phyloP scores from a whole-genome alignment of 2,888 invertebrate genomes.

The Drosophila gaucha region DNA sequence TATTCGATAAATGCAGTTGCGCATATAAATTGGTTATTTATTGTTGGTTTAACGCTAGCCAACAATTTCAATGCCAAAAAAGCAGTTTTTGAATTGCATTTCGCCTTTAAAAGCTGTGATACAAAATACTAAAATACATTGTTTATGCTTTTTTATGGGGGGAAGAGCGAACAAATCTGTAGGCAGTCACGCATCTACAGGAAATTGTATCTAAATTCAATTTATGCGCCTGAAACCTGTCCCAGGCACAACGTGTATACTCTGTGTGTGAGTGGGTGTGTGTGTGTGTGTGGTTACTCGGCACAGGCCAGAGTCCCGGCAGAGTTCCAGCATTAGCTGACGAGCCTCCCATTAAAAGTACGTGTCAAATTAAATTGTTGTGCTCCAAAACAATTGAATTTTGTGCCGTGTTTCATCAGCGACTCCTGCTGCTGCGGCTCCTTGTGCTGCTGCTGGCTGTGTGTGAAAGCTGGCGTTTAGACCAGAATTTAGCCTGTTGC shows the following conservation, averaged over 20 bases:
- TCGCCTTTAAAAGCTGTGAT: slow-evolving; percentile 22
- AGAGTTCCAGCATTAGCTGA: slow-evolving; percentile 59
- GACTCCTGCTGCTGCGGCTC: background rate
- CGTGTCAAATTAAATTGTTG: slow-evolving; percentile 78
- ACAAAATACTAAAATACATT: slow-evolving; percentile 11
- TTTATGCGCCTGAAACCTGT: slow-evolving; percentile 62
- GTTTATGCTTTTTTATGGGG: slow-evolving; percentile 3
- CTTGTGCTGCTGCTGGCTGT: slow-evolving; percentile 5
- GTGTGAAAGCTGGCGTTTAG: slow-evolving; percentile 53
- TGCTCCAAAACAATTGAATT: slow-evolving; percentile 76
- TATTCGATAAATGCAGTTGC: slow-evolving; percentile 67
- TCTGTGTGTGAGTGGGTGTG: background rate
- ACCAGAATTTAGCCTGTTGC: slow-evolving; percentile 37
- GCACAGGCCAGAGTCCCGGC: slow-evolving; percentile 23
- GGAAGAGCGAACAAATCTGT: background rate
- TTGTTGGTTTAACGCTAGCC: slow-evolving; percentile 42
- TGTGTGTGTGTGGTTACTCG: slow-evolving; percentile 25
- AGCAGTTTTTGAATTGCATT: slow-evolving; percentile 29
- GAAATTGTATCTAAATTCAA: slow-evolving; percentile 80
- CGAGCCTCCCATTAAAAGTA: slow-evolving; percentile 72
- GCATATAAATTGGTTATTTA: slow-evolving; percentile 78
- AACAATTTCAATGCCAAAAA: slow-evolving; percentile 48
- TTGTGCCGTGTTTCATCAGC: slow-evolving; percentile 67
- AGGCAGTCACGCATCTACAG: slow-evolving; percentile 75
- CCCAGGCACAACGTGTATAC: slow-evolving; percentile 18